These are phyloP conservation scores for Platyrinchus mystaceus DNA, from an alignment of 2,797 vertebrate species.

Conservation along the genomic window DNA sequence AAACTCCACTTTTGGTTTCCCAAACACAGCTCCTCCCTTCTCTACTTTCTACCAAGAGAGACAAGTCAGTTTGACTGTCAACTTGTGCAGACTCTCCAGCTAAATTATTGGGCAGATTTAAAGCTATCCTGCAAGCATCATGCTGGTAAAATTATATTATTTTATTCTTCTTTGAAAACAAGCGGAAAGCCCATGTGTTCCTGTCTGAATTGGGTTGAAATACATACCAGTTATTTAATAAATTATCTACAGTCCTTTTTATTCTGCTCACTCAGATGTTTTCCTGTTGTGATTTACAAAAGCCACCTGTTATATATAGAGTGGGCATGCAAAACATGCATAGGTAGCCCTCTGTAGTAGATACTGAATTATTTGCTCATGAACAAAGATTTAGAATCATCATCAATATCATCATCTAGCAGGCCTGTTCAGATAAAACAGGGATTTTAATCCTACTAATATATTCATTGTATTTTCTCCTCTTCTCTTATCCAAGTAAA, in stretches of 20 bases:
- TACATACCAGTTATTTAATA: background rate
- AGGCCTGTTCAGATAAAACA: background rate
- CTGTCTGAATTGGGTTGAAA: background rate
- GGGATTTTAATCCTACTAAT: background rate
- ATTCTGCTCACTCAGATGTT: background rate
- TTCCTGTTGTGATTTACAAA: background rate
- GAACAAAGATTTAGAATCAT: background rate
- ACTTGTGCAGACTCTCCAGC: background rate
- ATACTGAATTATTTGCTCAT: background rate
- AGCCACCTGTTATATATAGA: background rate
- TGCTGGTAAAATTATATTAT: background rate
- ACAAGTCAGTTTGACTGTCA: background rate
- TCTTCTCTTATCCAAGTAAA: background rate
- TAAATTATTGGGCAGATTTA: background rate
- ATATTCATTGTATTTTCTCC: background rate
- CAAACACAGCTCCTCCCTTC: accelerated
- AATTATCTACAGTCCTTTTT: background rate
- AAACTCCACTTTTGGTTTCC: background rate
- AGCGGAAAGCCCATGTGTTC: background rate
- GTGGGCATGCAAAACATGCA: background rate
- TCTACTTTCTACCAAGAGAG: background rate
- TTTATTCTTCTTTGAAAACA: slow-evolving; percentile 7
- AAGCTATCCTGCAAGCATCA: background rate
- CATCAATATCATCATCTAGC: background rate
- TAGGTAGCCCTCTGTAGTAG: background rate